These are phyloP conservation scores for Nesidiocoris tenuis DNA, from an alignment of 2,888 invertebrate species.

Conservation along the genomic window DNA sequence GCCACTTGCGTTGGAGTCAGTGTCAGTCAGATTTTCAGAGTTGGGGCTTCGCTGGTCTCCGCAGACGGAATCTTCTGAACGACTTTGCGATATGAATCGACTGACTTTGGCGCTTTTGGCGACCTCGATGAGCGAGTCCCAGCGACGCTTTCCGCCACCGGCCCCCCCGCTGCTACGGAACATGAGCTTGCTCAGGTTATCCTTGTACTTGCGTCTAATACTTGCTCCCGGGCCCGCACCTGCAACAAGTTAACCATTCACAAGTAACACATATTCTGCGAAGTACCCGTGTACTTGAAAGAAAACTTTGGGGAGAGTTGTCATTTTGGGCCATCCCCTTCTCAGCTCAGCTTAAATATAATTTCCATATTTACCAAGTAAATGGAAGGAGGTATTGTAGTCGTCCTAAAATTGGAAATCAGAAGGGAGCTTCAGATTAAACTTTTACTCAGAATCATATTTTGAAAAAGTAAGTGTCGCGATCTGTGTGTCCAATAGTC, in stretches of 20 bases:
- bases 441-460: too few species aligned
- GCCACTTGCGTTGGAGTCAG: conserved; percentile 68
- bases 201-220: conserved; percentile 48
- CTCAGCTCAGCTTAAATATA: too few species aligned
- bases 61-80: conserved; percentile 82
- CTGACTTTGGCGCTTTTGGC: conserved; percentile 79
- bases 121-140: conserved; percentile 76
- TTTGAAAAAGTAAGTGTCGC: too few species aligned
- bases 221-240: conserved; percentile 48
- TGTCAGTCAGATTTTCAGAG: conserved; percentile 69
- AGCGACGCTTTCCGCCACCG: conserved; percentile 53
- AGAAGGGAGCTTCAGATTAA: too few species aligned
- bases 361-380: too few species aligned
- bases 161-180: conserved; percentile 51
- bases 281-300: too few species aligned
- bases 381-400: too few species aligned
- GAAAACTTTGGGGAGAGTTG: too few species aligned
- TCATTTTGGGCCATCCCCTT: too few species aligned
- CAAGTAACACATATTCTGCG: too few species aligned
- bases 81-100: conserved; percentile 71
- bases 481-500: too few species aligned
- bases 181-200: conserved; percentile 49
- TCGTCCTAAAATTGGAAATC: too few species aligned
- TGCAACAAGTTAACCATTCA: conserved; percentile 38
- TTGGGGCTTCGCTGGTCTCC: conserved; percentile 59